Conservation (phyloP, 2,888 invertebrate species). For the Macaria liturata region DNA sequence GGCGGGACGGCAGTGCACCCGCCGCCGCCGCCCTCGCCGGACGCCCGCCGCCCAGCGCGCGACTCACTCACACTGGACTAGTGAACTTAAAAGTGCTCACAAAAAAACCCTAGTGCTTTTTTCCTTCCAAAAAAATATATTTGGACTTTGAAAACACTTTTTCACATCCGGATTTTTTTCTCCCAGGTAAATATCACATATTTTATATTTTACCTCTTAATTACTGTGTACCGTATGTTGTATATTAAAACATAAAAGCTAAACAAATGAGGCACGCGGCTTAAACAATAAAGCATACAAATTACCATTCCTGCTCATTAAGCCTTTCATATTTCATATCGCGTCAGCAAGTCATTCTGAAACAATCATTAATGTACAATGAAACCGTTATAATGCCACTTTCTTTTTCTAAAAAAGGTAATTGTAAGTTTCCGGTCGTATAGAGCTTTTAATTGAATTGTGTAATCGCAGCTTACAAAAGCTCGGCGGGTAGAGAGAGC, state of each 20-base stretch:
- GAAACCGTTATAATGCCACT: slow-evolving; percentile 14
- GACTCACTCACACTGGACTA: slow-evolving; percentile 48
- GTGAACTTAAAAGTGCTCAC: slow-evolving; percentile 23
- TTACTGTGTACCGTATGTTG: background rate
- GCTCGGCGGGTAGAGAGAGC: slow-evolving; percentile 39
- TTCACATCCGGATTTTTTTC: slow-evolving; percentile 4
- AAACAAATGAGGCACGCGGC: slow-evolving; percentile 2
- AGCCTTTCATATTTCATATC: slow-evolving; percentile 23
- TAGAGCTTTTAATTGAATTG: slow-evolving; percentile 35
- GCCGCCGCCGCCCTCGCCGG: slow-evolving; percentile 54
- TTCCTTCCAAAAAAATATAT: slow-evolving; percentile 5
- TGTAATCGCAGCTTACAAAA: slow-evolving; percentile 42
- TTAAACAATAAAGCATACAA: slow-evolving; percentile 13
- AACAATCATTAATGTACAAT: slow-evolving; percentile 27
- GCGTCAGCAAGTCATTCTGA: slow-evolving; percentile 24
- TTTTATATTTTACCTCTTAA: slow-evolving; percentile 1
- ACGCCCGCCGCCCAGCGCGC: slow-evolving; percentile 52
- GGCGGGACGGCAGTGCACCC: slow-evolving; percentile 70
- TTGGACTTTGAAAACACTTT: too few relatives aligned
- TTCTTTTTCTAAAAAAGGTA: slow-evolving; percentile 15
- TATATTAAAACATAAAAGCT: slow-evolving; percentile 1
- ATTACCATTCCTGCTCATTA: slow-evolving; percentile 25
- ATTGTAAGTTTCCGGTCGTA: slow-evolving; percentile 25
- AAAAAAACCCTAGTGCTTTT: slow-evolving; percentile 20
- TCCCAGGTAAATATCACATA: slow-evolving; percentile 3